These are phyloP conservation scores for Tympanoctomys barrerae DNA, from an alignment of 2,797 vertebrate genomes.

Conservation along the genomic window DNA sequence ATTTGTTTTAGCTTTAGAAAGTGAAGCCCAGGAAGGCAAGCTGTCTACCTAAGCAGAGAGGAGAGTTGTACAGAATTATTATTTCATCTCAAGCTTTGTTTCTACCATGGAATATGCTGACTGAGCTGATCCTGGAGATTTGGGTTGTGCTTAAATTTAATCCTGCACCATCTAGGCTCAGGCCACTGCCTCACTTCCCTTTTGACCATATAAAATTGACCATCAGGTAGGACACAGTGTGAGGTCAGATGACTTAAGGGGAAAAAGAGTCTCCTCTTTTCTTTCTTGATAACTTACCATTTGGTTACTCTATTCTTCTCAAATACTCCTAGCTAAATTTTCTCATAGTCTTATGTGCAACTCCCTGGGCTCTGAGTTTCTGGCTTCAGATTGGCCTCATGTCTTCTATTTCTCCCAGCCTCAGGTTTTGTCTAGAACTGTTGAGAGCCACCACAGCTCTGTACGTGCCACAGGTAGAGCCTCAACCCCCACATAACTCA, in stretches of 20 bases:
- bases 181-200: not conserved
- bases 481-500: fast-evolving
- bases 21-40: not conserved
- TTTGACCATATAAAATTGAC: not conserved
- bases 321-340: not conserved
- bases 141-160: not conserved
- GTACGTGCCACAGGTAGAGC: not conserved
- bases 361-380: not conserved
- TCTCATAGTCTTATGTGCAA: not conserved
- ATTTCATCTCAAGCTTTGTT: not conserved
- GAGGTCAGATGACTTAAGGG: not conserved
- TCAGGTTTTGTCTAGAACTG: not conserved
- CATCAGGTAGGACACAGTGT: not conserved
- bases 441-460: not conserved
- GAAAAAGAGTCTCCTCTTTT: not conserved
- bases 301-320: not conserved
- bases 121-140: not conserved
- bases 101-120: not conserved
- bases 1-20: constrained; percentile 10
- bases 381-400: not conserved
- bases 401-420: not conserved
- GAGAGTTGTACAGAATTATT: not conserved
- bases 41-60: not conserved
- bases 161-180: not conserved
- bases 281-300: not conserved